These are phyloP conservation scores for Sylvicapra grimmia DNA, from an alignment of 2,113 vertebrate genomes.

Conservation along the genomic window DNA sequence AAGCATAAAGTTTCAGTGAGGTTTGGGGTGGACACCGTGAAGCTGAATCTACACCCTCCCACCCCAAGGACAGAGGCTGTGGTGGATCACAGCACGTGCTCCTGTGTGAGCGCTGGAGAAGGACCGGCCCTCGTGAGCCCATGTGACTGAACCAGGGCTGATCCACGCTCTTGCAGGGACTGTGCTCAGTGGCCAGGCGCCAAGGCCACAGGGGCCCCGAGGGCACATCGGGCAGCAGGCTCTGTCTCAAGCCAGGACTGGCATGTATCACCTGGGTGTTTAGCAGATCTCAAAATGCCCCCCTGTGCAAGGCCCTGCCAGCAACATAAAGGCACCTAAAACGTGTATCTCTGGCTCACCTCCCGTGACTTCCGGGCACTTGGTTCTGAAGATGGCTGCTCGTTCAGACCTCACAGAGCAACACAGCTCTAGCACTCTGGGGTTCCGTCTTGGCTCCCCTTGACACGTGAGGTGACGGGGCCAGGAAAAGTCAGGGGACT, in stretches of 20 bases:
- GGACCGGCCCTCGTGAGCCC: accelerated
- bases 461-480: neutral
- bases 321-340: neutral
- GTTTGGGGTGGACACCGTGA: accelerated
- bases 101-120: neutral
- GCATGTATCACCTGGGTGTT: neutral
- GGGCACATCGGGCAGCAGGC: neutral
- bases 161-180: neutral
- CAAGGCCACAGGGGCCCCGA: neutral
- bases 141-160: neutral
- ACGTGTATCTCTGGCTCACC: neutral
- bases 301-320: neutral
- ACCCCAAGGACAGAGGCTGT: neutral
- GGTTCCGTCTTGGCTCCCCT: neutral
- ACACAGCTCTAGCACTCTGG: neutral
- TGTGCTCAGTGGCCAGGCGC: neutral
- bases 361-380: accelerated
- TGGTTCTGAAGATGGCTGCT: neutral
- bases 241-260: neutral
- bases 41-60: neutral
- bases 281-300: accelerated
- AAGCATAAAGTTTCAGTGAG: neutral
- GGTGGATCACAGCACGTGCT: neutral
- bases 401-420: accelerated
- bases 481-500: neutral